Evolutionary conservation across 2,888 invertebrate species (phyloP), one percentile per base, ranked within the genome.

Genomic region (Mechanitis messenoides): DNA sequence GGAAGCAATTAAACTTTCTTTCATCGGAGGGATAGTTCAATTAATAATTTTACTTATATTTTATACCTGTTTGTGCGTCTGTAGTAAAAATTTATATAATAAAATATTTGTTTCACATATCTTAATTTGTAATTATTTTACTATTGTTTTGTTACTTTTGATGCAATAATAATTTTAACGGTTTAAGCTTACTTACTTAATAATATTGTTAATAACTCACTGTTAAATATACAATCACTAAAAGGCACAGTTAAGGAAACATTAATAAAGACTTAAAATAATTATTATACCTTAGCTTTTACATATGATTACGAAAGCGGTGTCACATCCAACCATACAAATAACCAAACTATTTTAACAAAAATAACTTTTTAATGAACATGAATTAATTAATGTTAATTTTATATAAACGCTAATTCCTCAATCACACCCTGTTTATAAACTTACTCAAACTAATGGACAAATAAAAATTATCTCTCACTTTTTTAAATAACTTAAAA

Each of bases 201-300:
- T 35, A 35, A 35, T 35, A 35, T 35, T 35, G 35, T 35, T 35
- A 35, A 2, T 35, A 35, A 35, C 38, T 47, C 7, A 42, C 47
- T 38, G 35, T 12, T 42, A 55, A 54, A 31, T 61, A 56, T 59
- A 55, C 53, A 56, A 62, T 55, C 42, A 42, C 42, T 58, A 58
- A 46, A 65, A 65, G 67, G 65, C 67, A 65, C 65, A 62, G 53
- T 61, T 45, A 33, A 62, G 62, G 65, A 65, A 60, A 56, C 63
- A 58, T 53, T 59, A 61, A 56, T 60, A 47, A 56, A 58, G 53
- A 59, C 53, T 62, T 56, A 42, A 7, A 65, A 58, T 55, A 59
- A 59, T 57, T 58, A 55, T 58, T 60, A 62, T 38, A 62, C 56
- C 62, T 60, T 62, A 58, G 56, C 46, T 53, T 62, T 59, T 64